Base-by-base conservation (phyloP, 2,797 vertebrate genomes). In the Cichlasoma orientale region DNA sequence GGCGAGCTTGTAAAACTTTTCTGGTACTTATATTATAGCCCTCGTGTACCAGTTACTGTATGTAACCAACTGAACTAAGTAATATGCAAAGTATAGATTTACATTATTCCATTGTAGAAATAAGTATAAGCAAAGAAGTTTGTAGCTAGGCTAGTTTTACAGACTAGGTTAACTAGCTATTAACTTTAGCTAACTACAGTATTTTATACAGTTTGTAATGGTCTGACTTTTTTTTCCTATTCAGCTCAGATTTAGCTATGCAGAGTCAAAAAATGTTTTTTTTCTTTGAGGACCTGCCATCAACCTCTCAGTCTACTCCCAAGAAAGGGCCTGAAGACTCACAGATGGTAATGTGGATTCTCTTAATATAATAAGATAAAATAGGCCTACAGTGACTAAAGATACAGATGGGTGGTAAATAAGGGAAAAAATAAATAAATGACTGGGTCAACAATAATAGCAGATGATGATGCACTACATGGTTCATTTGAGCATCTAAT, bases 261-360 rank as follows among this genome's bases (percentile, higher is more conserved):
- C 21, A 10, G 16, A 53, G 56, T 19, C 33, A 61, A 44, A 13
- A 72, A 6, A 93, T 92, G 92, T 89, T 91, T 19, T 73, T 71
- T 54, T 80, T 33, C 58, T 82, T 71, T 44, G 77, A 86, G 0
- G 79, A 80, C 53, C 18, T 72, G 0, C 78, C 78, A 1, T 81
- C 79, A 31, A 74, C 52, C 8, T 83, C 83, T 1, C 59, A 58
- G 27, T 71, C 74, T 29, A 57, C 53, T 27, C 72, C 68, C 5
- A 58, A 56, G 4, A 56, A 18, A 4, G 16, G 16, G 1, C 59
- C 54, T 8, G 82, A 56, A 27, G 74, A 81, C 0, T 41, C 63
- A 6, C 27, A n/a, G 1, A 56, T 27, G 84, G 88, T 86, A 82
- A 78, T 9, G 25, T 41, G 0, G 7, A 12, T 25, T 58, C 8